Evolutionary conservation across 2,888 invertebrate species (phyloP).

Genomic region (Dilophus febrilis): DNA sequence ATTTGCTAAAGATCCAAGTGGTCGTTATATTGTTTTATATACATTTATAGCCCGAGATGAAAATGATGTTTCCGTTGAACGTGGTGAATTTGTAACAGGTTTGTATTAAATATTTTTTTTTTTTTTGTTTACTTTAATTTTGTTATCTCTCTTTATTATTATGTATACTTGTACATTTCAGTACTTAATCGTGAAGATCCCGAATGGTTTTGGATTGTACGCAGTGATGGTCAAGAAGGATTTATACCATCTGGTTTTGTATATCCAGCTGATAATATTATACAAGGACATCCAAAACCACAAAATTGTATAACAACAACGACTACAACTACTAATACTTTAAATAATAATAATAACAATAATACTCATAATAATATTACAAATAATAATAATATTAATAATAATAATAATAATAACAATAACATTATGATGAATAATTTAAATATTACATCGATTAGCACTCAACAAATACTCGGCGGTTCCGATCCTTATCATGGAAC

Average conservation of each 20-base stretch:
- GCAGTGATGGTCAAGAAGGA: slow-evolving; percentile 85
- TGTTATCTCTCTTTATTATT: no score
- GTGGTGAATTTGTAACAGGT: slow-evolving; percentile 88
- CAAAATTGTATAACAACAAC: slow-evolving; percentile 16
- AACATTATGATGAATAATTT: neutral
- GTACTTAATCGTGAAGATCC: slow-evolving; percentile 87
- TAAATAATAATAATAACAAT: neutral
- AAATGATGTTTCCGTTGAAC: slow-evolving; percentile 83
- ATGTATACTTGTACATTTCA: slow-evolving; percentile 21
- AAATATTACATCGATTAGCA: slow-evolving; percentile 2
- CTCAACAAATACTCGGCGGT: slow-evolving; percentile 22
- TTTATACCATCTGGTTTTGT: slow-evolving; percentile 91
- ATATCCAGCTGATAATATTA: slow-evolving; percentile 72
- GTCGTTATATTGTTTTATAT: slow-evolving; percentile 81
- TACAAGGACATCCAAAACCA: slow-evolving; percentile 32
- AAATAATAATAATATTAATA: neutral
- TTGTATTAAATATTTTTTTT: slow-evolving; percentile 7
- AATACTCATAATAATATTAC: neutral
- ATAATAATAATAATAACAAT: neutral
- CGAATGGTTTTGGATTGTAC: slow-evolving; percentile 93
- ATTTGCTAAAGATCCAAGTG: slow-evolving; percentile 67
- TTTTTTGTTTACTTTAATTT: slow-evolving; percentile 1
- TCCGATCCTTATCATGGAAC: slow-evolving; percentile 65
- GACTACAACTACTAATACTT: slow-evolving; percentile 18
- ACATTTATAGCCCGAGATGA: slow-evolving; percentile 86